Evolutionary conservation across 1,140 invertebrate species (phyloP).

Genomic region (Euwallacea similis): DNA sequence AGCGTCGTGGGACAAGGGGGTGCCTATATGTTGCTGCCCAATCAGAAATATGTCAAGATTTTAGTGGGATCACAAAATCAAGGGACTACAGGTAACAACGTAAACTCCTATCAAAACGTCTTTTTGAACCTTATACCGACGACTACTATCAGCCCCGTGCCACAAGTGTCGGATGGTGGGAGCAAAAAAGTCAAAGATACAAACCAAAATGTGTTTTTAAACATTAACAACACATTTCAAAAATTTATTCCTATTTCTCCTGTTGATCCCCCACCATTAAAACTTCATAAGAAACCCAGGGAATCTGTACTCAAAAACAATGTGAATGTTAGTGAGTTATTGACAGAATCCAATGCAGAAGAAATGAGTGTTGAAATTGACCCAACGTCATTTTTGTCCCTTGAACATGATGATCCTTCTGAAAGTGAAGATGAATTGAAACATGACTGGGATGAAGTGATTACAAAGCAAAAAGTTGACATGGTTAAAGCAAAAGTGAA

Average conservation of each 20-base stretch:
- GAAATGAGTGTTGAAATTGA: conserved; percentile 51
- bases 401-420: conserved; percentile 38
- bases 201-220: conserved; percentile 49
- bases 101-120: conserved; percentile 48
- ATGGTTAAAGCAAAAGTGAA: conserved; percentile 31
- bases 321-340: conserved; percentile 40
- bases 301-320: conserved; percentile 20
- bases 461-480: conserved; percentile 43
- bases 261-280: conserved; percentile 26
- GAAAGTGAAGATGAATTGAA: conserved; percentile 37
- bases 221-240: conserved; percentile 48
- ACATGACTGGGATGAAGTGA: conserved; percentile 47
- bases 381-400: conserved; percentile 45
- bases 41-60: conserved; percentile 49
- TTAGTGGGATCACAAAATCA: conserved; percentile 45
- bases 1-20: conserved; percentile 18
- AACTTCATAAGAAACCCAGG: conserved; percentile 18
- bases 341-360: conserved; percentile 48
- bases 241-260: conserved; percentile 44
- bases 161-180: background rate
- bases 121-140: conserved; percentile 50
- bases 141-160: conserved; percentile 29
- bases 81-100: conserved; percentile 28
- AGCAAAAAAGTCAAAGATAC: conserved; percentile 42
- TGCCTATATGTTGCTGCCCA: conserved; percentile 45